Evolutionary conservation across 64 coral and sea anemone genomes (phyloP), one percentile per base, ranked within the genome.

Genomic region (Orbicella faveolata): DNA sequence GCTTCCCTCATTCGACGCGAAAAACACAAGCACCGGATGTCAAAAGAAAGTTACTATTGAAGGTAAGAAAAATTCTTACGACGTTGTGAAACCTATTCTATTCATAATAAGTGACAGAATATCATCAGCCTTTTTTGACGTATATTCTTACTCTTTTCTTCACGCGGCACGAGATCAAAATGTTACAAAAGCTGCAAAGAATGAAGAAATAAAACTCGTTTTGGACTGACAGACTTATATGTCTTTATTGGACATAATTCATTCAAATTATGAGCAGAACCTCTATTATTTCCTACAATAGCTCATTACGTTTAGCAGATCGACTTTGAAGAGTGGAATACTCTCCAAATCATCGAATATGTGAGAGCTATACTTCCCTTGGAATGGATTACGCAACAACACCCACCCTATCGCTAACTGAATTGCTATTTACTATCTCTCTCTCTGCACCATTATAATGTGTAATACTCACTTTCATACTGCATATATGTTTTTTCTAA

Each of bases 11-110:
- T 85, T 72, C 55, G 79, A 33, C 57, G 79, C 79, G 79, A 63
- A 63, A 57, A 62, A 35, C 63, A 54, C 61, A 83, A 83, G 68
- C 20, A 20, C 82, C 82, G 82, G 82, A 85, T 85, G 65, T 85
- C 63, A 63, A 37, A 44, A 66, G 63, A 52, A 72, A 85, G 64
- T 85, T 37, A 52, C 2, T 85, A 72, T 70, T 83, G 34, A 66
- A 41, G 5, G 61, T 64, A 9, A 30, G 16, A 11, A 65, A 67
- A 79, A 2, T 55, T 55, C 30, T 57, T 57, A 41, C 51, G 26
- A 79, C 21, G 57, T 33, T 10, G 52, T 23, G 72, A 37, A 83
- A 51, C 12, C 82, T 52, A 73, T 72, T 72, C 82, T 52, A 73
- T 72, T 72, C 73, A 70, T 72, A 33, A 44, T 51, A 52, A 52